Conservation (phyloP, 2,113 vertebrate genomes). For the Pan troglodytes region NHGRI_mPanTro3-v2.1_pri NC_072409.2:60593001-60593500, state of each 20-base stretch:
- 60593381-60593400: neutral
- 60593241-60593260: neutral
- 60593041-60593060: neutral
- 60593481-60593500: neutral
- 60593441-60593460: neutral
- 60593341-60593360: neutral
- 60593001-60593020: neutral
- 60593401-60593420: neutral
- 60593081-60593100: slow-evolving; percentile 34
- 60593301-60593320: slow-evolving; percentile 19
- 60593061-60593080: neutral
- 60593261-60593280: neutral
- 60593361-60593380: slow-evolving; percentile 22
- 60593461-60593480: neutral
- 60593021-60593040: neutral
- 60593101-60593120: slow-evolving; percentile 18
- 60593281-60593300: neutral
- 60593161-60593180: slow-evolving; percentile 33
- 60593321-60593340: neutral
- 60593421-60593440: neutral
- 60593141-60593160: slow-evolving; percentile 52
- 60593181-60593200: neutral
- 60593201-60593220: neutral
- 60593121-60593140: slow-evolving; percentile 45
- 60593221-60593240: neutral